phyloP scores from a whole-genome alignment of 1,140 invertebrate genomes.

The Tetramorium parvispinum region DNA sequence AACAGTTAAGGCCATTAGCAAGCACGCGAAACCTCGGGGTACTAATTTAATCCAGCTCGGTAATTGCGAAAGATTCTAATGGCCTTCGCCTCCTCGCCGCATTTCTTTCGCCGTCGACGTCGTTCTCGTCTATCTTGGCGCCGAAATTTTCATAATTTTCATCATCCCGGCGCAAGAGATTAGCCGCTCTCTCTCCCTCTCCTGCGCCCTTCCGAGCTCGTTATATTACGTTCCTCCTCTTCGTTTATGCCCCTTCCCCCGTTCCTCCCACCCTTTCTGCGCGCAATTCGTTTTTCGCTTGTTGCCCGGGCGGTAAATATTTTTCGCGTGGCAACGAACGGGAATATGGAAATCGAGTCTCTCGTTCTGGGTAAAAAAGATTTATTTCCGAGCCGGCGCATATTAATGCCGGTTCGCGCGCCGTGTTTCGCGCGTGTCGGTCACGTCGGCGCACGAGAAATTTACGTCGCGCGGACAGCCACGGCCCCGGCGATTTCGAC shows the following conservation, averaged over 20 bases:
- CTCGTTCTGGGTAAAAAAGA: constrained; percentile 50
- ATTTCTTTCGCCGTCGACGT: constrained; percentile 38
- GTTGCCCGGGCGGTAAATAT: constrained; percentile 26
- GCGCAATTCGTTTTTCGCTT: background rate
- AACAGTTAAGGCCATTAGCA: constrained; percentile 76
- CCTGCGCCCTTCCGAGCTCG: too few relatives aligned
- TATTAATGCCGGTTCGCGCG: constrained; percentile 53
- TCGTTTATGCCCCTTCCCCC: background rate
- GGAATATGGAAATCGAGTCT: constrained; percentile 66
- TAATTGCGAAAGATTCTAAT: constrained; percentile 75
- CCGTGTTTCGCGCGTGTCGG: constrained; percentile 58
- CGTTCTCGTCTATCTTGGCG: constrained; percentile 31
- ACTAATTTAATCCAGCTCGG: constrained; percentile 72
- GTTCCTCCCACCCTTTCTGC: background rate
- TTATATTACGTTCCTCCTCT: background rate
- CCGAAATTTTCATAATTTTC: constrained; percentile 66
- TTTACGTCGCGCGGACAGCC: constrained; percentile 8
- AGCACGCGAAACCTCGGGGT: constrained; percentile 69
- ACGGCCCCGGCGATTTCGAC: constrained; percentile 5
- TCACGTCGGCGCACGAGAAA: constrained; percentile 36
- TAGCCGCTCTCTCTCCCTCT: background rate
- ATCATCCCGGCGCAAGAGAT: background rate
- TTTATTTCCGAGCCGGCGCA: constrained; percentile 67
- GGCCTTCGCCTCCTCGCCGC: constrained; percentile 62
- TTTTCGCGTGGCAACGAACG: constrained; percentile 39